A percentile compares a stretch with the other conserved stretches of the same genome.
Evolutionary conservation across 2,113 vertebrate genomes (phyloP).

Genomic region (Chlorodrepanis virens): DNA sequence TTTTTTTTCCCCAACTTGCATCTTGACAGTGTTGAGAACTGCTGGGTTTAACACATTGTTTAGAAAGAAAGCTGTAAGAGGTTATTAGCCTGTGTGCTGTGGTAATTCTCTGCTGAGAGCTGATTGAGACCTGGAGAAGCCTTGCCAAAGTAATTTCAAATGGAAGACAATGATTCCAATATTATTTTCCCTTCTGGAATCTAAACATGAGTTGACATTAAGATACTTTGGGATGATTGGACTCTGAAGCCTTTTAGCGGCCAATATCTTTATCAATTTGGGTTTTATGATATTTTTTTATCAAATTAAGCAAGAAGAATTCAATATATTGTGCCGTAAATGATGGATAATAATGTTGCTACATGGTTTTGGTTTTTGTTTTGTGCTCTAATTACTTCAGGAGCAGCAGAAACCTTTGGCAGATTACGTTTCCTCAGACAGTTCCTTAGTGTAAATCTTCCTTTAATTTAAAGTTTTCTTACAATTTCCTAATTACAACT

Average conservation of each 20-base stretch:
- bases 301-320: neutral
- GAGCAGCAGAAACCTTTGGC: neutral
- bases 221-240: neutral
- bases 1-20: neutral
- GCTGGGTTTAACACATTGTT: neutral
- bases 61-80: neutral
- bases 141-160: slow-evolving; percentile 15
- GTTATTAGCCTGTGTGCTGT: neutral
- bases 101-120: neutral
- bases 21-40: neutral
- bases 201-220: neutral
- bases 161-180: neutral
- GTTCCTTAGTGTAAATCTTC: neutral
- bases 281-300: neutral
- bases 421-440: neutral
- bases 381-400: neutral
- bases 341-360: neutral
- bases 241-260: neutral
- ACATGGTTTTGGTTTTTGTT: neutral
- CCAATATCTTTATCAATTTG: neutral
- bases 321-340: neutral
- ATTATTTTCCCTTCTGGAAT: neutral
- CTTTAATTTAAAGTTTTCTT: neutral
- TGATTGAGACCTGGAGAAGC: neutral
- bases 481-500: neutral